Conservation (phyloP, 2,113 vertebrate species). For the Forbesichthys agassizii region DNA sequence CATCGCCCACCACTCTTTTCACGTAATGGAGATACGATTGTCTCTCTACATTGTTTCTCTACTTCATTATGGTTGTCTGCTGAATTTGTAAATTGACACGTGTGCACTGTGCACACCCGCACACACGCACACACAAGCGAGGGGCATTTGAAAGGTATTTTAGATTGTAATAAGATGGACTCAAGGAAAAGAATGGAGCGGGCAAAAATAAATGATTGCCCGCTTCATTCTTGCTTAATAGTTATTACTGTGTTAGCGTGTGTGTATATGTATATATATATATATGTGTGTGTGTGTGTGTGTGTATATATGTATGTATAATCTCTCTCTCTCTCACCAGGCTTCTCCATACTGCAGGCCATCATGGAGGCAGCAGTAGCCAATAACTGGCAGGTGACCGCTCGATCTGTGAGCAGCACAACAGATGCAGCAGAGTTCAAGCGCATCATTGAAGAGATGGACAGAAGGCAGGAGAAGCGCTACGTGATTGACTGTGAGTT, state of each 20-base stretch:
- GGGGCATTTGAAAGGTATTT: slow-evolving; percentile 41
- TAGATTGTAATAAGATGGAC: slow-evolving; percentile 60
- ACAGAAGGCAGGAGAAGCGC: slow-evolving; percentile 96
- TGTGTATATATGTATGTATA: slow-evolving; percentile 16
- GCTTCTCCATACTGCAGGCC: slow-evolving; percentile 97
- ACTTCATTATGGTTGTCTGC: slow-evolving; percentile 49
- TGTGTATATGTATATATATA: not conserved
- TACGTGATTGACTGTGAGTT: slow-evolving; percentile 98
- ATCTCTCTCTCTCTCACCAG: slow-evolving; percentile 63
- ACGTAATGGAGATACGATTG: slow-evolving; percentile 57
- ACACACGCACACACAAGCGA: slow-evolving; percentile 26
- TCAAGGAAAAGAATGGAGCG: slow-evolving; percentile 39
- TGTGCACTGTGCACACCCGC: not conserved
- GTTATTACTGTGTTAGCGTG: slow-evolving; percentile 6
- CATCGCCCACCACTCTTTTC: slow-evolving; percentile 63
- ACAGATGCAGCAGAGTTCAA: slow-evolving; percentile 93
- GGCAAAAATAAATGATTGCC: slow-evolving; percentile 51
- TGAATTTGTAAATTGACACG: slow-evolving; percentile 40
- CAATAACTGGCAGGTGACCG: slow-evolving; percentile 99
- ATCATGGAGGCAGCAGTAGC: slow-evolving; percentile 99
- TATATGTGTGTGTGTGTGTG: not conserved
- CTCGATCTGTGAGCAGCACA: slow-evolving; percentile 93
- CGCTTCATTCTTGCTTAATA: slow-evolving; percentile 29
- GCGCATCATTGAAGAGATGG: slow-evolving; percentile 98
- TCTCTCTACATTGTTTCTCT: slow-evolving; percentile 27